These are phyloP conservation scores for Gavialis gangeticus DNA, from an alignment of 2,113 vertebrate species.

Conservation along the genomic window DNA sequence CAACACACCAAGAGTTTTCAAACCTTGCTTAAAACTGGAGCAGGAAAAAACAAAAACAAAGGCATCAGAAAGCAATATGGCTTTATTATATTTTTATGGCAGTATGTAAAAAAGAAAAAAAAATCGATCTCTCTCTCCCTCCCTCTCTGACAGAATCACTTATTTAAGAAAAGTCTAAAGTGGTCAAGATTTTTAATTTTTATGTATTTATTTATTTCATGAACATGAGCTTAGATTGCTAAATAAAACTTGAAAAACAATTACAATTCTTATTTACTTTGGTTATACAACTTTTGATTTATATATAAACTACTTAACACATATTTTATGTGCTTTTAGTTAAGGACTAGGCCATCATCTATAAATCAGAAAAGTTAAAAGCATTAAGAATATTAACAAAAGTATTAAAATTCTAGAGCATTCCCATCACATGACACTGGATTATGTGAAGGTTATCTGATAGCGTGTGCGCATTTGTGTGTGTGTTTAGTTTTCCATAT, in stretches of 20 bases:
- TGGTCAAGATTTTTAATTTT: background rate
- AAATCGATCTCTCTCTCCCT: background rate
- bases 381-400: no score
- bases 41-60: background rate
- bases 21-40: slow-evolving; percentile 89
- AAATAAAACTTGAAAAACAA: background rate
- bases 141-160: background rate
- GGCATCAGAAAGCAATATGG: background rate
- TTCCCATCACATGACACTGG: no score
- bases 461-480: no score
- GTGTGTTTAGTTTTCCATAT: no score
- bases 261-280: background rate
- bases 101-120: background rate
- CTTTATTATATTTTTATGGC: background rate
- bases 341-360: no score
- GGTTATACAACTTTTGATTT: no score
- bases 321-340: no score
- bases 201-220: background rate
- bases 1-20: slow-evolving; percentile 90
- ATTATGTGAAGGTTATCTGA: no score
- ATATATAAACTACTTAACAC: no score
- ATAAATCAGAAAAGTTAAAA: no score
- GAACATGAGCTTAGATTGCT: background rate
- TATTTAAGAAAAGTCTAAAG: background rate
- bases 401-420: no score